A percentile compares a stretch with the other conserved stretches of the same genome.
Conservation (phyloP, 1,140 invertebrate genomes). For the Apis cerana region DNA sequence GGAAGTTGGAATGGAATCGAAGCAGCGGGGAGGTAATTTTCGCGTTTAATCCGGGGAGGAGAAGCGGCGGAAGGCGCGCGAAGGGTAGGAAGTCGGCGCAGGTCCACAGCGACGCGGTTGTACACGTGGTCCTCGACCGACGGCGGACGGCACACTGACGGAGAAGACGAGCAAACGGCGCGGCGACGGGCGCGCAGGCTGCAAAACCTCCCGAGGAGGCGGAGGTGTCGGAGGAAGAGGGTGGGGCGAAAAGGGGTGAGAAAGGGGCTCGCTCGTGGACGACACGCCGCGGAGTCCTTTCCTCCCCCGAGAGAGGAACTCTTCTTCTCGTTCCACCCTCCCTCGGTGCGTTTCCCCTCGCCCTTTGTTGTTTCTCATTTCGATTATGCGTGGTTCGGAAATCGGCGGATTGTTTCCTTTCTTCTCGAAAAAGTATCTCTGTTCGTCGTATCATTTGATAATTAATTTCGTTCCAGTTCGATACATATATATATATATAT, state of each 20-base stretch:
- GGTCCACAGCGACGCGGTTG: conserved; percentile 44
- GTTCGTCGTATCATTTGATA: too few species aligned
- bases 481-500: too few species aligned
- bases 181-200: conserved; percentile 70
- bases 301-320: neutral
- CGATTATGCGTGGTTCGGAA: too few species aligned
- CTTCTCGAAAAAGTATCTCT: too few species aligned
- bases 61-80: conserved; percentile 35
- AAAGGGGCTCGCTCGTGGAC: conserved; percentile 31
- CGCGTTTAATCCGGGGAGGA: neutral
- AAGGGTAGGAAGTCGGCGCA: conserved; percentile 36
- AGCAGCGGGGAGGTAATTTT: too few species aligned
- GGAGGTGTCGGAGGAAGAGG: conserved; percentile 45
- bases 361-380: too few species aligned
- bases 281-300: conserved; percentile 11
- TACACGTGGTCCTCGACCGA: conserved; percentile 77
- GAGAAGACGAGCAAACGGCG: conserved; percentile 71
- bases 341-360: too few species aligned
- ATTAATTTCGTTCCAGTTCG: too few species aligned
- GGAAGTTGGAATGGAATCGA: too few species aligned
- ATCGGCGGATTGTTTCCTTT: too few species aligned
- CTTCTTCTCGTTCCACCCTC: too few species aligned
- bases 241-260: conserved; percentile 26
- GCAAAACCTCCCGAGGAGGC: conserved; percentile 63
- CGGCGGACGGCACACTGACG: conserved; percentile 79